Percentiles rank a stretch among this genome's conserved stretches.
Conservation (phyloP, 2,113 vertebrate species). For the Barbus barbus region DNA sequence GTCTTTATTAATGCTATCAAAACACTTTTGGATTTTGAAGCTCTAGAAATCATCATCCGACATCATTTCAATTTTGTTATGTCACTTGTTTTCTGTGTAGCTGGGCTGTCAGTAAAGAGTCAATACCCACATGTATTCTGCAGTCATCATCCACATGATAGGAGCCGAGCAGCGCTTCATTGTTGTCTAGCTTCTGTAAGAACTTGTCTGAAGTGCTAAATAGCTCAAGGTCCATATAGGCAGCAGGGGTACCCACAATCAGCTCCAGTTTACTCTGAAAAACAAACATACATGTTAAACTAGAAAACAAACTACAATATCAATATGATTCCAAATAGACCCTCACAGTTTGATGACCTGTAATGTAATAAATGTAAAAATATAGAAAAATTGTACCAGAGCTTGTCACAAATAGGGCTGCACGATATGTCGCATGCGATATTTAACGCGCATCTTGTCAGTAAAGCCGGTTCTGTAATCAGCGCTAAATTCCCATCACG, state of each 20-base stretch:
- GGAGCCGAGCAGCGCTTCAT: conserved; percentile 86
- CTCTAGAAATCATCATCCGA: not conserved
- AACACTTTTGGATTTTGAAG: not conserved
- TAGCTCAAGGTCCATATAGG: conserved; percentile 86
- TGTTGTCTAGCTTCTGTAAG: conserved; percentile 79
- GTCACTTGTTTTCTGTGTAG: not conserved
- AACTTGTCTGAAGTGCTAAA: conserved; percentile 77
- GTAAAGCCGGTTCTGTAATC: too few relatives aligned
- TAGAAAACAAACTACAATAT: not conserved
- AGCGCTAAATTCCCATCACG: too few relatives aligned
- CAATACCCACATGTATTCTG: conserved; percentile 83
- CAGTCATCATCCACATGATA: conserved; percentile 86
- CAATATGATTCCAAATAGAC: not conserved
- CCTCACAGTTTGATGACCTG: not conserved
- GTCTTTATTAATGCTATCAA: not conserved
- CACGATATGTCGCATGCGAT: too few relatives aligned
- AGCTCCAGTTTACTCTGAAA: conserved; percentile 84
- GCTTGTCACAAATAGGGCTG: too few relatives aligned
- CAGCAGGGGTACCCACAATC: conserved; percentile 79
- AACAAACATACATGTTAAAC: conserved; percentile 10
- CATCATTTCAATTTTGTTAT: not conserved
- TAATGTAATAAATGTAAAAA: not conserved
- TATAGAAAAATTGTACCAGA: too few relatives aligned
- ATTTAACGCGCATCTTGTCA: too few relatives aligned
- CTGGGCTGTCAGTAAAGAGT: not conserved